Conservation (phyloP, 2,797 vertebrate genomes). For the Tokudaia muenninki region DNA sequence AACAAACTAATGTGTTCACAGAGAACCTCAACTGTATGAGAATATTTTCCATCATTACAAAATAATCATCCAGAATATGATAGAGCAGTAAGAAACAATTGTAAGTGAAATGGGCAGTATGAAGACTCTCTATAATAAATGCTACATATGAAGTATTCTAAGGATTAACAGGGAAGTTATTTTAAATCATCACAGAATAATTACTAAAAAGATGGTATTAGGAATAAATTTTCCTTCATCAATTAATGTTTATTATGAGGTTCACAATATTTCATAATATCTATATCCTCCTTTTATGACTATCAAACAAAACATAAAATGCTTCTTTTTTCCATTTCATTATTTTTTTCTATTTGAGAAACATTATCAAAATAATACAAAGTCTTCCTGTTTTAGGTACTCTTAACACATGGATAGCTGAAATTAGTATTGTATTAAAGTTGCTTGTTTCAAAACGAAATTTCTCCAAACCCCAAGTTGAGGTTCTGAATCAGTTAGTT, state of each 20-base stretch:
- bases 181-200: background rate
- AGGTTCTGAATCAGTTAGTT: background rate
- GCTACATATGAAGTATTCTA: background rate
- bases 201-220: background rate
- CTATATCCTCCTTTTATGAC: background rate
- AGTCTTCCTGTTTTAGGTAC: background rate
- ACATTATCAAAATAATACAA: background rate
- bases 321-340: background rate
- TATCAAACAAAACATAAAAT: conserved; percentile 26
- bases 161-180: background rate
- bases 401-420: background rate
- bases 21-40: background rate
- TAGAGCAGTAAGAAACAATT: background rate
- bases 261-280: background rate
- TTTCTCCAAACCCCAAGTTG: background rate
- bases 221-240: background rate
- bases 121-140: conserved; percentile 47
- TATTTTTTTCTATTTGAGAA: conserved; percentile 32
- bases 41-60: conserved; percentile 14
- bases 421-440: background rate
- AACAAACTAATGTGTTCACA: background rate
- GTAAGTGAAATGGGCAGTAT: background rate
- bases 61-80: background rate
- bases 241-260: background rate
- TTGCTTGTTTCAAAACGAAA: conserved; percentile 9